These are phyloP conservation scores for Semibalanus balanoides DNA, from an alignment of 1,140 invertebrate genomes.

Conservation along the genomic window DNA sequence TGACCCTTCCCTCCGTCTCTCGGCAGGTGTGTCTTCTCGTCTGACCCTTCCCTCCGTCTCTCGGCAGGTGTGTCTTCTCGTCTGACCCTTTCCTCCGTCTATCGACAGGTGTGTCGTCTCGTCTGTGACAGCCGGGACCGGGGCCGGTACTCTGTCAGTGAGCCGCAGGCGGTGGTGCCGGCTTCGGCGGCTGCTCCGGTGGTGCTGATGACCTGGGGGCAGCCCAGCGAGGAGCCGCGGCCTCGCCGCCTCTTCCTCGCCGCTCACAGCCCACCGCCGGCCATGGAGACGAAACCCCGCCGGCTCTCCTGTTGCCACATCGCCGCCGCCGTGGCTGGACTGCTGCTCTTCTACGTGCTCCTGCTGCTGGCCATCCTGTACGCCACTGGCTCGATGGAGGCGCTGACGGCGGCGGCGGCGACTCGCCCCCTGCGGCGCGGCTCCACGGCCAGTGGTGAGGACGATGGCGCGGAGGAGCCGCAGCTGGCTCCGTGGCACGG, in stretches of 20 bases:
- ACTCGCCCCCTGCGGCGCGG: too few species aligned
- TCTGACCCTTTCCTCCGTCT: too few species aligned
- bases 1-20: too few species aligned
- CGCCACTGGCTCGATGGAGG: not conserved
- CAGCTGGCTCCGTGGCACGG: too few species aligned
- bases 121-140: not conserved
- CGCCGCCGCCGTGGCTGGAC: not conserved
- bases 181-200: not conserved
- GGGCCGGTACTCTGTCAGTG: not conserved
- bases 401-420: not conserved
- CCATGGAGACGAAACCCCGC: not conserved
- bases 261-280: not conserved
- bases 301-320: not conserved
- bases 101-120: not conserved
- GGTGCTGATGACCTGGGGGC: not conserved
- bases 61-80: too few species aligned
- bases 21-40: too few species aligned
- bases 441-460: not conserved
- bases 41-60: too few species aligned
- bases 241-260: not conserved
- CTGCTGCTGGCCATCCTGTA: not conserved
- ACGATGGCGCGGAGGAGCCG: too few species aligned
- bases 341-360: not conserved
- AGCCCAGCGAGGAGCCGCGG: not conserved
- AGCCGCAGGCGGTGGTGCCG: too few species aligned